Evolutionary conservation across 1,140 invertebrate genomes (phyloP).

Genomic region (Sipha flava): DNA sequence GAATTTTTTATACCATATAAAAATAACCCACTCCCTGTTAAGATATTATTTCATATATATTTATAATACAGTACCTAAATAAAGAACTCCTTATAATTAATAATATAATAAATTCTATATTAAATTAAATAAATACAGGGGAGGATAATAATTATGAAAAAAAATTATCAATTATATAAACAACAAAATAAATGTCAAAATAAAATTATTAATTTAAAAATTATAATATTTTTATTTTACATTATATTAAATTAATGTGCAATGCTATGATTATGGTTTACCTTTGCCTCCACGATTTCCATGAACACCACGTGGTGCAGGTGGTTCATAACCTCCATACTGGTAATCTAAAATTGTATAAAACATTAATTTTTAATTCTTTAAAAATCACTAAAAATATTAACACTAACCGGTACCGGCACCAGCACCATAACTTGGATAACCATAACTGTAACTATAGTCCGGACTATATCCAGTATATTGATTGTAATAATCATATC

Average conservation of each 20-base stretch:
- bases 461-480: conserved; percentile 25
- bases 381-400: background rate
- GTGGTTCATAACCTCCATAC: conserved; percentile 25
- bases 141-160: background rate
- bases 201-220: conserved; percentile 32
- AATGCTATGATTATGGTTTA: conserved; percentile 18
- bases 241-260: conserved; percentile 5
- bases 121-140: conserved; percentile 11
- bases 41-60: background rate
- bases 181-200: conserved; percentile 23
- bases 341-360: conserved; percentile 16
- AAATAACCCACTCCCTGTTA: background rate
- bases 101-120: background rate
- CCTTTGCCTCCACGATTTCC: conserved; percentile 32
- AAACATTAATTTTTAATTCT: background rate
- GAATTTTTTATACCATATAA: no score
- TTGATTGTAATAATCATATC: conserved; percentile 29
- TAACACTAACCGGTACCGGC: conserved; percentile 18
- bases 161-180: conserved; percentile 2
- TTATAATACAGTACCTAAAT: background rate
- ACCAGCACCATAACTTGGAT: conserved; percentile 33
- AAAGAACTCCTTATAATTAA: background rate
- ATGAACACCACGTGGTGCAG: conserved; percentile 21
- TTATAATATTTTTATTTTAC: conserved; percentile 27
- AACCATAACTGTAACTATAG: conserved; percentile 32